These are phyloP conservation scores for human (Homo sapiens) DNA, from an alignment of 2,113 vertebrate genomes.

Conservation along the genomic window DNA sequence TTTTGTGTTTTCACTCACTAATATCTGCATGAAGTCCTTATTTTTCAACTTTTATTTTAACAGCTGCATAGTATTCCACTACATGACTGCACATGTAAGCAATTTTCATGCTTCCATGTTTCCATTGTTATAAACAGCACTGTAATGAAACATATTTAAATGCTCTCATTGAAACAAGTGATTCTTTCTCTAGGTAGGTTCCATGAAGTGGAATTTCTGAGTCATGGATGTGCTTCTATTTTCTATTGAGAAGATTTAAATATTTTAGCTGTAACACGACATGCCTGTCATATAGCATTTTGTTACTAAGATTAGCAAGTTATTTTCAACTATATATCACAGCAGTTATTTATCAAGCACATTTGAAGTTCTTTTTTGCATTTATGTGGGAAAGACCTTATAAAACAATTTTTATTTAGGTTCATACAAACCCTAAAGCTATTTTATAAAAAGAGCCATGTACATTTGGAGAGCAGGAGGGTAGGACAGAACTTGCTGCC, in stretches of 20 bases:
- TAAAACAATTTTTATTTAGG: not conserved
- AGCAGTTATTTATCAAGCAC: not conserved
- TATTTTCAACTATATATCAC: not conserved
- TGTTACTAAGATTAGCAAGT: not conserved
- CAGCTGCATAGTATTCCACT: not conserved
- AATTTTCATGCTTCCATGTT: not conserved
- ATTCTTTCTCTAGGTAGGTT: not conserved
- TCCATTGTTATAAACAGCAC: not conserved
- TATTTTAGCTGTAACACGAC: not conserved
- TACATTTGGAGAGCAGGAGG: not conserved
- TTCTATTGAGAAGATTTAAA: not conserved
- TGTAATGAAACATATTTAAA: not conserved
- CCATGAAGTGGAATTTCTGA: not conserved
- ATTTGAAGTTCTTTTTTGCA: not conserved
- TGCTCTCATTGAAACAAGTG: not conserved
- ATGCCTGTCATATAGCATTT: not conserved
- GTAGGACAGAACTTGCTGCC: not conserved
- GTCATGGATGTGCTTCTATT: not conserved
- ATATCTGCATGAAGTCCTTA: not conserved
- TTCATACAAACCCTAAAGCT: not conserved
- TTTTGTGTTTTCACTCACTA: not conserved
- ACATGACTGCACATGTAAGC: not conserved
- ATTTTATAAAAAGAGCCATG: not conserved
- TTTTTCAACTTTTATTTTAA: not conserved
- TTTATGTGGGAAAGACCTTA: not conserved